Evolutionary conservation across 2,888 invertebrate genomes (phyloP).

Genomic region (Electrophaes corylata): DNA sequence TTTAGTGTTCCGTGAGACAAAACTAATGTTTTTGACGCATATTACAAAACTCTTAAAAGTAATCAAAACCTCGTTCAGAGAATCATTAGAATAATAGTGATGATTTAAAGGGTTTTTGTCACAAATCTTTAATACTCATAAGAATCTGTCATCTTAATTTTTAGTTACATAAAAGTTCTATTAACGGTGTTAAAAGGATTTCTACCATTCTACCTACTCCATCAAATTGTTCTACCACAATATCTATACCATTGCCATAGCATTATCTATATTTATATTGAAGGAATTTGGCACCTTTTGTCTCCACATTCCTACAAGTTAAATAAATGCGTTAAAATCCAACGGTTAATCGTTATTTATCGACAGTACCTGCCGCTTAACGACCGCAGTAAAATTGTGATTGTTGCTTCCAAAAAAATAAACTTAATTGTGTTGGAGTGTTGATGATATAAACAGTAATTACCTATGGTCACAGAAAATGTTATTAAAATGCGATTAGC

Average conservation of each 20-base stretch:
- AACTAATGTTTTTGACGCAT: slow-evolving; percentile 71
- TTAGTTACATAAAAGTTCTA: background rate
- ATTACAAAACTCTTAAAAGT: slow-evolving; percentile 58
- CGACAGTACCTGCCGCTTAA: slow-evolving; percentile 65
- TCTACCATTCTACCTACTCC: no score
- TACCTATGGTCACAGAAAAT: slow-evolving; percentile 67
- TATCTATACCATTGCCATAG: no score
- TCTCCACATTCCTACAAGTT: no score
- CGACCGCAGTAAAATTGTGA: slow-evolving; percentile 77
- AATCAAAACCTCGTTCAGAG: slow-evolving; percentile 60
- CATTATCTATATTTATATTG: no score
- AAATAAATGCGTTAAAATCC: no score
- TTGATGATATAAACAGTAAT: slow-evolving; percentile 81
- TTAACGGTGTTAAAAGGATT: no score
- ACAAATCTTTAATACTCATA: background rate
- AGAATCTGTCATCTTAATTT: background rate
- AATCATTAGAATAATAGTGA: slow-evolving; percentile 41
- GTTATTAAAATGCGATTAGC: slow-evolving; percentile 83
- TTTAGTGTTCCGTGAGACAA: slow-evolving; percentile 68
- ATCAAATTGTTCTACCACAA: no score
- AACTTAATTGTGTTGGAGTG: slow-evolving; percentile 78
- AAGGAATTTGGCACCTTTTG: no score
- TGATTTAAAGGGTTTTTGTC: slow-evolving; percentile 1
- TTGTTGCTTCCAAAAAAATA: slow-evolving; percentile 76
- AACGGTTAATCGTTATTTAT: slow-evolving; percentile 61